Base-by-base conservation (phyloP, 2,113 vertebrate species). In the Trematomus loennbergii region DNA sequence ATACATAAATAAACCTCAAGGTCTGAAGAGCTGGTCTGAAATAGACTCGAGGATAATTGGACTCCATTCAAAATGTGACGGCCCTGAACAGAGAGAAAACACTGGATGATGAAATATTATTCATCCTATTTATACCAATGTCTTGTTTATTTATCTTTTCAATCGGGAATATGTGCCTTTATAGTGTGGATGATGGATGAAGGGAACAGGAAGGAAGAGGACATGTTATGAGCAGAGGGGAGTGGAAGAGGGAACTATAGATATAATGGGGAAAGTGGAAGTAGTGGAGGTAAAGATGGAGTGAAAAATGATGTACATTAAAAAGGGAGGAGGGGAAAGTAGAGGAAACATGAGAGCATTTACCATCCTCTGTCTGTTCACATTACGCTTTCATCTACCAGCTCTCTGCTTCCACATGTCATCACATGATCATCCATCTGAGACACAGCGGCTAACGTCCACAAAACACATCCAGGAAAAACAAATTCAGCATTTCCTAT, bases 341-440 rank as follows among this genome's bases (percentile, higher is more conserved):
- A 20, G 50, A 49, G 5, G 18, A 22, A 60, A 64, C n/a, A 50
- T 43, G 58, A 53, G 67, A 36, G 48, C 66, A 58, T 86, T 76
- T 29, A 53, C 20, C 33, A 52, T 50, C 65, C 3, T 33, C 66
- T 25, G 53, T 78, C 81, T 60, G 67, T 50, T 65, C 53, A 54
- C 77, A 78, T 78, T 58, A n/a, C 11, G 20, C 67, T 20, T 68
- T 83, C 58, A 83, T 87, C 85, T 1, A 50, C 81, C 85, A 73
- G 36, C 36, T 40, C 36, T 40, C 36, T 8, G 45, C 65, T 49
- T 16, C 49, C 5, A 67, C 75, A 60, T 13, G 64, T 70, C 18
- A 52, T 74, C 84, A 72, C 55, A 12, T 48, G 20, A 10, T 25
- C 67, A 10, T 55, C 46, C 22, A 49, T 45, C 45, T 22, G 40